phyloP scores from a whole-genome alignment of 2,797 vertebrate species.

The Hypotaenidia okinawae region DNA sequence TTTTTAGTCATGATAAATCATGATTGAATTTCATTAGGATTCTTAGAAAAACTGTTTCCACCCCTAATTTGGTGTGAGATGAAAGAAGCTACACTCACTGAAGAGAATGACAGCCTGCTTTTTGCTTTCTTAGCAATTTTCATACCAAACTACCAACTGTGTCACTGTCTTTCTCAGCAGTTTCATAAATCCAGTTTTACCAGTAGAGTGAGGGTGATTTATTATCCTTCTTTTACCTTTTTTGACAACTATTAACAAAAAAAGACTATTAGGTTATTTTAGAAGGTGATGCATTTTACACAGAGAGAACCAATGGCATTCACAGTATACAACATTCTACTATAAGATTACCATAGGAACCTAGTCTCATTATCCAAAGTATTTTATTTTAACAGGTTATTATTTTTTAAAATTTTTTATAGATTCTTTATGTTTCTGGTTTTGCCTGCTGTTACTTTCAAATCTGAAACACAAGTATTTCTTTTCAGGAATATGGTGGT shows the following conservation, averaged over 20 bases:
- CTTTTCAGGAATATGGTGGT: not conserved
- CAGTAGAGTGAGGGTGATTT: not conserved
- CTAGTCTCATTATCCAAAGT: not conserved
- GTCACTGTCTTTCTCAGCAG: not conserved
- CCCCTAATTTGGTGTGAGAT: not conserved
- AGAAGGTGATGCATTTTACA: not conserved
- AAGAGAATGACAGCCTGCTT: not conserved
- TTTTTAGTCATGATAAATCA: not conserved
- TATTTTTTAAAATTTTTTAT: not conserved
- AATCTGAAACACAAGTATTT: not conserved
- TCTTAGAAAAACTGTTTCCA: not conserved
- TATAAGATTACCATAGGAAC: not conserved
- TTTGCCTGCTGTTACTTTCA: not conserved
- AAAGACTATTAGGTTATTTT: not conserved
- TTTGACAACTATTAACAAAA: not conserved
- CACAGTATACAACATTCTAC: not conserved
- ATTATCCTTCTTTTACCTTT: not conserved
- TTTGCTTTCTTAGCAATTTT: slow-evolving; percentile 34
- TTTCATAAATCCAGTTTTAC: slow-evolving; percentile 18
- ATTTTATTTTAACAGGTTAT: not conserved
- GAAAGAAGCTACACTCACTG: not conserved
- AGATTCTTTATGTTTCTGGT: not conserved
- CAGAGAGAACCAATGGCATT: not conserved
- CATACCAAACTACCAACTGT: not conserved
- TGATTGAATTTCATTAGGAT: not conserved